A percentile compares a stretch with the other conserved stretches of the same genome.
phyloP scores from a whole-genome alignment of 1,140 invertebrate species.

The Popillia japonica region DNA sequence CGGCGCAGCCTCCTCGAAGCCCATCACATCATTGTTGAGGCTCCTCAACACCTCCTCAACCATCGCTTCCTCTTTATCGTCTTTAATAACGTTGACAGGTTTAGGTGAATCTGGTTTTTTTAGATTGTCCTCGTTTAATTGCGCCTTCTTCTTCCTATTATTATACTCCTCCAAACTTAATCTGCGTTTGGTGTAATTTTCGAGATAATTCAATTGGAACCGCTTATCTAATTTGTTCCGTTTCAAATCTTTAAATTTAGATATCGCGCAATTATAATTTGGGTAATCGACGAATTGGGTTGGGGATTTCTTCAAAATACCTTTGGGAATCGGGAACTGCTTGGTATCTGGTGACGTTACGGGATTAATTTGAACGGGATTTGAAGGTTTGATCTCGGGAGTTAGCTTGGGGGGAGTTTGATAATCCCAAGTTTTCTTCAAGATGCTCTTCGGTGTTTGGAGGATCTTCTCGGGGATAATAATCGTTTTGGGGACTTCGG shows the following conservation, averaged over 20 bases:
- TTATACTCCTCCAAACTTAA: conserved; percentile 44
- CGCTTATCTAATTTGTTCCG: not conserved
- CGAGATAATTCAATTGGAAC: not conserved
- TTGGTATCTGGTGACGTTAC: not conserved
- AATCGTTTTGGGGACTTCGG: not conserved
- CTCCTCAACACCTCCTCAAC: not conserved
- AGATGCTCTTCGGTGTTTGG: not conserved
- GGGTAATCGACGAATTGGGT: not conserved
- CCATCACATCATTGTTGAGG: not conserved
- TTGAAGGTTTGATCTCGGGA: not conserved
- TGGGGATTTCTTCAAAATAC: not conserved
- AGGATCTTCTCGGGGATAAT: not conserved
- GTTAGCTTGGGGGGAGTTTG: not conserved
- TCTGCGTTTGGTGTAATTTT: not conserved
- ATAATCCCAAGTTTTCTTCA: not conserved
- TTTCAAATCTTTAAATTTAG: not conserved
- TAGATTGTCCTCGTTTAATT: not conserved
- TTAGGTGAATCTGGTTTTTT: not conserved
- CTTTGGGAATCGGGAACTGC: not conserved
- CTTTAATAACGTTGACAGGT: not conserved
- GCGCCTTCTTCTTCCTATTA: conserved; percentile 18
- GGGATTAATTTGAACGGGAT: not conserved
- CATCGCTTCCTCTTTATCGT: not conserved
- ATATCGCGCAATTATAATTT: not conserved
- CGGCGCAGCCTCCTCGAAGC: not conserved